These are phyloP conservation scores for Micromys minutus DNA, from an alignment of 2,113 vertebrate species.

Conservation along the genomic window DNA sequence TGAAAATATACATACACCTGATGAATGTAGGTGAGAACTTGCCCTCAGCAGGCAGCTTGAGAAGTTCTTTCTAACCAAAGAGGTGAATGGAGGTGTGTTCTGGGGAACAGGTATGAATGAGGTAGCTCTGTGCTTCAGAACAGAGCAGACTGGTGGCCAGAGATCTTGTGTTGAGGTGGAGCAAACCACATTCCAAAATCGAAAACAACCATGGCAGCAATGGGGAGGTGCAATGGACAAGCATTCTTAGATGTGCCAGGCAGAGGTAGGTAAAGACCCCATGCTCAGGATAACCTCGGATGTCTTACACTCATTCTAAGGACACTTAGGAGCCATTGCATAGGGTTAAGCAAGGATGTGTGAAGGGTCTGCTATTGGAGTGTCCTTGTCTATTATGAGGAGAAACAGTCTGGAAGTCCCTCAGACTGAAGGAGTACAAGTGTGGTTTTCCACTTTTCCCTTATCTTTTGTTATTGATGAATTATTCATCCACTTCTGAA, in stretches of 20 bases:
- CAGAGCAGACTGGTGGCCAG: not conserved
- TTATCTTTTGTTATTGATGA: not conserved
- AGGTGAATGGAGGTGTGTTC: not conserved
- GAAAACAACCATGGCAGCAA: not conserved
- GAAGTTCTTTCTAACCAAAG: not conserved
- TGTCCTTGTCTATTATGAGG: not conserved
- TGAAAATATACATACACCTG: too few relatives aligned
- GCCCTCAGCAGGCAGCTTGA: not conserved
- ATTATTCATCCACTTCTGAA: not conserved
- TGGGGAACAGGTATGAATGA: not conserved
- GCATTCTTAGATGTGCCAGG: not conserved
- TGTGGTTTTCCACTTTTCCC: not conserved
- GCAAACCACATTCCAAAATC: not conserved
- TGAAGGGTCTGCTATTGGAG: not conserved
- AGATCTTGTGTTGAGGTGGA: not conserved
- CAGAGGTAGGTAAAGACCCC: not conserved
- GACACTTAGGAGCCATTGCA: not conserved
- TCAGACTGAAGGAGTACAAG: not conserved
- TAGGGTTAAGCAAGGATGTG: not conserved
- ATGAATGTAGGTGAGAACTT: not conserved
- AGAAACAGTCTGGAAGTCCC: not conserved
- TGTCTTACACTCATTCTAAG: not conserved
- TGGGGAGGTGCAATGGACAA: not conserved
- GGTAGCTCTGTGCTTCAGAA: not conserved
- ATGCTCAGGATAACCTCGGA: not conserved